Evolutionary conservation across 2,797 vertebrate genomes (phyloP), one percentile per base, ranked within the genome.

Genomic region (Aeoliscus strigatus): DNA sequence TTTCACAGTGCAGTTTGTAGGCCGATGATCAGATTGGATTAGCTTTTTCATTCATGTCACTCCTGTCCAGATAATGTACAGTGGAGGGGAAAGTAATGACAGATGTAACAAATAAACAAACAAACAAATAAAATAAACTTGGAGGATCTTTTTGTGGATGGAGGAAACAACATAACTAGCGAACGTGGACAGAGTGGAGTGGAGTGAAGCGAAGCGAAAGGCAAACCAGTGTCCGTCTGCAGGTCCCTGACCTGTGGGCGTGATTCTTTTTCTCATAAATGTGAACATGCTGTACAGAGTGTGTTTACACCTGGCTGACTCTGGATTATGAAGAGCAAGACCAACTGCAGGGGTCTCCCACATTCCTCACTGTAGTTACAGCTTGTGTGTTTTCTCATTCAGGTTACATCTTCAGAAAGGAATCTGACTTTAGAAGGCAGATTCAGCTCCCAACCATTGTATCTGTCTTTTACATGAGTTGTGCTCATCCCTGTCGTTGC

Each of bases 231-330:
- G 10, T 9, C 32, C 51, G 23, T 38, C 24, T 37, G 26, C 24
- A 8, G 9, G 12, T 26, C 26, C 34, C 18, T 6, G 43, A 55
- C 43, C 14, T 27, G 42, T 43, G 26, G 51, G 43, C 1, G 18
- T 36, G 1, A 33, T 7, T 63, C n/a, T 63, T 67, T 21, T 6
- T 21, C 54, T 63, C 45, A 47, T 23, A 39, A 53, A 49, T 25
- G 8, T 25, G 31, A 59, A 24, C n/a, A 27, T 3, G 4, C 26
- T 16, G 26, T 14, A 17, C 24, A 1, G 21, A n/a, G 13, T 5
- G 7, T 37, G 34, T 66, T 53, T 38, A 32, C 49, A 60, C 58
- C 41, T 43, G 26, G 51, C 30, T n/a, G 40, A 43, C 38, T 56
- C 17, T 2, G 42, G 42, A 37, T 55, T 46, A 41, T 11, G 12